Conservation (phyloP, 2,113 vertebrate genomes). For the Sebastes fasciatus region DNA sequence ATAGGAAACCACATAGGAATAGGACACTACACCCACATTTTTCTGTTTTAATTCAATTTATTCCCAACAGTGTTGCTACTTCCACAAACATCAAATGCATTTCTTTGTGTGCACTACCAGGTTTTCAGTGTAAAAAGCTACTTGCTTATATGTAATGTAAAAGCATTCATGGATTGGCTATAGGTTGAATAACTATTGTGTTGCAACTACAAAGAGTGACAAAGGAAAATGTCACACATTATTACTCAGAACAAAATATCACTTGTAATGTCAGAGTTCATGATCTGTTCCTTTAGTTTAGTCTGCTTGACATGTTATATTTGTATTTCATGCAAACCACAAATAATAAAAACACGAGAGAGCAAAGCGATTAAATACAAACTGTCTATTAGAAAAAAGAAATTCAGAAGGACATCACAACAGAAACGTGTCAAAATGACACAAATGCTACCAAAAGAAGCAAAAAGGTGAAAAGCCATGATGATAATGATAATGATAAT, state of each 20-base stretch:
- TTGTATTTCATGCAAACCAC: background rate
- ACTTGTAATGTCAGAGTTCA: slow-evolving; percentile 34
- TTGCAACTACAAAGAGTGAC: background rate
- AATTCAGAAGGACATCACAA: slow-evolving; percentile 11
- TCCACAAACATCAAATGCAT: background rate
- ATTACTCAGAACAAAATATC: slow-evolving; percentile 50
- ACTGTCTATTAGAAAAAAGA: background rate
- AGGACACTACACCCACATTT: background rate
- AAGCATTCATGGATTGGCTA: background rate
- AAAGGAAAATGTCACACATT: slow-evolving; percentile 52
- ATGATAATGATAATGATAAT: background rate
- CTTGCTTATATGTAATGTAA: slow-evolving; percentile 7
- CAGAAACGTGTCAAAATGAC: slow-evolving; percentile 4
- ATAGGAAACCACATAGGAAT: background rate
- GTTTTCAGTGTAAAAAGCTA: background rate
- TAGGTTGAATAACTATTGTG: slow-evolving; percentile 14
- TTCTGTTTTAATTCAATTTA: background rate
- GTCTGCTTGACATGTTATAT: background rate
- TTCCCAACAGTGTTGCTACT: background rate
- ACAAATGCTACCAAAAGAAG: background rate
- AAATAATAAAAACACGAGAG: background rate
- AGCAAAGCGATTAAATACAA: background rate
- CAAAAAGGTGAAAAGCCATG: background rate
- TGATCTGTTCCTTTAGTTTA: slow-evolving; percentile 13
- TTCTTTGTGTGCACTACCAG: background rate